phyloP scores from a whole-genome alignment of 2,113 vertebrate species.

The Silurus meridionalis region DNA sequence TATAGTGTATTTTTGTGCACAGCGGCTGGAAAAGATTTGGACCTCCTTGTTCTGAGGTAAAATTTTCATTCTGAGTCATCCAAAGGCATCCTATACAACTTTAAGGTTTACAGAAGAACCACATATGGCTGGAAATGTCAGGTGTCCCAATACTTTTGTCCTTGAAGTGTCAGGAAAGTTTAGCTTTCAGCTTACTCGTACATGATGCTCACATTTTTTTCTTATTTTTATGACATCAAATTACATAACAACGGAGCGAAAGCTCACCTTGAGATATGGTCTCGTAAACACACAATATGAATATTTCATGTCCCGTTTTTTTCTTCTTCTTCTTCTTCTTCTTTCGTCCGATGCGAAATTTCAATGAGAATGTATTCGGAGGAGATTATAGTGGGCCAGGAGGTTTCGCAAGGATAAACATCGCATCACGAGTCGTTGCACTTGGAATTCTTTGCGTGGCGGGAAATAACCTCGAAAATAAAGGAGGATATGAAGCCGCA shows the following conservation, averaged over 20 bases:
- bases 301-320: background rate
- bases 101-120: no score
- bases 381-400: background rate
- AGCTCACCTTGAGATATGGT: background rate
- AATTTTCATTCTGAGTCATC: no score
- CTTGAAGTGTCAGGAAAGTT: no score
- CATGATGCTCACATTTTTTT: background rate
- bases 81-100: no score
- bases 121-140: no score
- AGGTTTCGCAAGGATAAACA: background rate
- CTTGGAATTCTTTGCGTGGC: background rate
- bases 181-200: background rate
- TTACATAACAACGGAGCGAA: no score
- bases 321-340: background rate
- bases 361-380: background rate
- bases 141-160: no score
- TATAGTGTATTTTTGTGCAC: no score
- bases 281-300: background rate
- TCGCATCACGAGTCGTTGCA: background rate
- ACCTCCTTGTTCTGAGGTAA: no score
- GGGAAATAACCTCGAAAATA: background rate
- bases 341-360: background rate
- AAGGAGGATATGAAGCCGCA: background rate
- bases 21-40: no score
- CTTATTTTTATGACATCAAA: background rate